A percentile compares a stretch with the other conserved stretches of the same genome.
Evolutionary conservation across 2,797 vertebrate genomes (phyloP).

Genomic region (Eurystomus glaucurus): DNA sequence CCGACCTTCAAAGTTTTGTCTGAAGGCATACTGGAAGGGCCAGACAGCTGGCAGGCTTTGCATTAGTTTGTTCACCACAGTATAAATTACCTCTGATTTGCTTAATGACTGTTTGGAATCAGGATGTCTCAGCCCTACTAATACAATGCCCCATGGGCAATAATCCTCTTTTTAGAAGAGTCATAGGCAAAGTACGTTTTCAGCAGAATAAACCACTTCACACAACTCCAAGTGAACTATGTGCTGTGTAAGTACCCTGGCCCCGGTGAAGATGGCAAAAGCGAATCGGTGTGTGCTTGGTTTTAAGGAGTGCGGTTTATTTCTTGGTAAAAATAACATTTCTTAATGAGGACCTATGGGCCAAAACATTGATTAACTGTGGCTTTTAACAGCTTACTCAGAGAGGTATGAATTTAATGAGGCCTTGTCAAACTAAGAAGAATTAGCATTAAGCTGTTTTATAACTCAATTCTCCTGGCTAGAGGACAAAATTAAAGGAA

Average conservation of each 20-base stretch:
- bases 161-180: slow-evolving; percentile 63
- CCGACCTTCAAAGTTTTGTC: slow-evolving; percentile 62
- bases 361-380: slow-evolving; percentile 58
- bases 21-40: slow-evolving; percentile 70
- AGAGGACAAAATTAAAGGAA: slow-evolving; percentile 32
- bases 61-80: slow-evolving; percentile 76
- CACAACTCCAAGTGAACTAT: slow-evolving; percentile 39
- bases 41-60: slow-evolving; percentile 79
- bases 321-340: slow-evolving; percentile 8
- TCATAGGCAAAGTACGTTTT: slow-evolving; percentile 63
- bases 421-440: slow-evolving; percentile 50
- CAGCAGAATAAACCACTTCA: slow-evolving; percentile 74
- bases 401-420: slow-evolving; percentile 67
- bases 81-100: slow-evolving; percentile 79
- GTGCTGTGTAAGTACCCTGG: slow-evolving; percentile 35
- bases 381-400: slow-evolving; percentile 67
- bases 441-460: slow-evolving; percentile 41
- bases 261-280: not conserved
- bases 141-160: slow-evolving; percentile 71
- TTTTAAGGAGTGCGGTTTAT: not conserved
- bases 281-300: not conserved
- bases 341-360: not conserved
- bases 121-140: slow-evolving; percentile 67
- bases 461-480: slow-evolving; percentile 49
- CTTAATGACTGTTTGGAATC: slow-evolving; percentile 79